Conservation (phyloP, 2,113 vertebrate species). For the Rana temporaria region DNA sequence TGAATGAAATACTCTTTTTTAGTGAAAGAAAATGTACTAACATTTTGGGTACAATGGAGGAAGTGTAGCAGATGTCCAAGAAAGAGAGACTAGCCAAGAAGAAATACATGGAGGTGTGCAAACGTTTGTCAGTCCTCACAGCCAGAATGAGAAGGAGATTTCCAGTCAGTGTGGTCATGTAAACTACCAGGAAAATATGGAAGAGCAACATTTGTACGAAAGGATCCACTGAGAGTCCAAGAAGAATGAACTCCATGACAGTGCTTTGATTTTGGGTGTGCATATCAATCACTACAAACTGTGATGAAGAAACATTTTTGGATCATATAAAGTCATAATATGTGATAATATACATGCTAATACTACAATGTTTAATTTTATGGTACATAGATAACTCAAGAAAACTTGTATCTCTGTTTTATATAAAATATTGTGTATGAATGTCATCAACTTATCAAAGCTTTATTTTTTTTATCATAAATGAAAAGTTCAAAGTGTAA, state of each 20-base stretch:
- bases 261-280: neutral
- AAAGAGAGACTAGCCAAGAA: neutral
- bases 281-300: neutral
- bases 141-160: neutral
- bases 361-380: too few relatives aligned
- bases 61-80: neutral
- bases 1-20: neutral
- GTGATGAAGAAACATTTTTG: too few relatives aligned
- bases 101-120: too few relatives aligned
- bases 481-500: too few relatives aligned
- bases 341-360: too few relatives aligned
- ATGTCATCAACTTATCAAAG: too few relatives aligned
- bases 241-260: neutral
- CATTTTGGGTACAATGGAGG: neutral
- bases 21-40: neutral
- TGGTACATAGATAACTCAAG: too few relatives aligned
- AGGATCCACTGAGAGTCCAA: neutral
- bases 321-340: too few relatives aligned
- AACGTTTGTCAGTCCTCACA: neutral
- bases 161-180: neutral
- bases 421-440: too few relatives aligned
- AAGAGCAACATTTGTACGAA: neutral
- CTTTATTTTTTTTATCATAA: too few relatives aligned
- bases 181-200: neutral
- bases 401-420: too few relatives aligned